Evolutionary conservation across 2,888 invertebrate species (phyloP).

Genomic region (Hydriomena furcata): DNA sequence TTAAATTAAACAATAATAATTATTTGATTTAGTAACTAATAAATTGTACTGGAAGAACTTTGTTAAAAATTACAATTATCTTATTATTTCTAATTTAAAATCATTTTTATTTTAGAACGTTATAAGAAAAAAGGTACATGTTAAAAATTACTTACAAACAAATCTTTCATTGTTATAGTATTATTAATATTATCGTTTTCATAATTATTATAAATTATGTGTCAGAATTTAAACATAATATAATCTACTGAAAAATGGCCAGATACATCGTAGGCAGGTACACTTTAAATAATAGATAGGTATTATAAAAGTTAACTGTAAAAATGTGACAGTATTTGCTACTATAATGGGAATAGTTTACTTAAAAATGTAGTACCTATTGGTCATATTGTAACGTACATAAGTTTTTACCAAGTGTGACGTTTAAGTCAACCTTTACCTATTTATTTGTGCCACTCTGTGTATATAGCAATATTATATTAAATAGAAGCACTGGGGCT

Average conservation of each 20-base stretch:
- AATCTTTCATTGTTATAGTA: not conserved
- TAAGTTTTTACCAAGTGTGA: slow-evolving; percentile 29
- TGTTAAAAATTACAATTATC: slow-evolving; percentile 20
- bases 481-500: slow-evolving; percentile 50
- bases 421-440: not conserved
- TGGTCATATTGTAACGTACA: slow-evolving; percentile 48
- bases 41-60: slow-evolving; percentile 29
- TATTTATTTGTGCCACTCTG: slow-evolving; percentile 11
- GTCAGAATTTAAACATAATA: not conserved
- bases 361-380: slow-evolving; percentile 38
- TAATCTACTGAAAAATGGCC: too few relatives aligned
- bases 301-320: slow-evolving; percentile 7
- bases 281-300: not conserved
- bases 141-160: not conserved
- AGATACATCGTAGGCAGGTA: too few relatives aligned
- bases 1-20: slow-evolving; percentile 19
- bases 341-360: slow-evolving; percentile 20
- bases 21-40: slow-evolving; percentile 20
- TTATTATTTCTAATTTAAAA: slow-evolving; percentile 13
- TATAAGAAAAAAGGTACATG: not conserved
- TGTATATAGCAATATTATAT: slow-evolving; percentile 4
- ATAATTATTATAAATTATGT: not conserved
- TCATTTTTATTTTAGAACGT: not conserved
- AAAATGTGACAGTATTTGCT: slow-evolving; percentile 2
- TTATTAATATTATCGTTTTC: too few relatives aligned